Evolutionary conservation across 2,888 invertebrate species (phyloP), one percentile per base, ranked within the genome.

Genomic region (Cyaniris semiargus): DNA sequence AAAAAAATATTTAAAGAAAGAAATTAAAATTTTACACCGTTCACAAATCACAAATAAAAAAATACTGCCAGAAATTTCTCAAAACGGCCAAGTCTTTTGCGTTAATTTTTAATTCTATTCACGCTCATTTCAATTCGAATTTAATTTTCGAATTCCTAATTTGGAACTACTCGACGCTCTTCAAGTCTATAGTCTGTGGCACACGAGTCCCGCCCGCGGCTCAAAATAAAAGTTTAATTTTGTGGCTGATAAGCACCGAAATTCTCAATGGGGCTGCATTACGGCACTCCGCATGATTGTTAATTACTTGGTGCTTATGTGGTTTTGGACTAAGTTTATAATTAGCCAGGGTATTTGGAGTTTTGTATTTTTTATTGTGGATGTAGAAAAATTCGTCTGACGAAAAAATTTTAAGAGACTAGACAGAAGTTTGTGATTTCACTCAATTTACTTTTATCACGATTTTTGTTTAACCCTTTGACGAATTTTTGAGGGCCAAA

Each of bases 241-340:
- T 31, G 84, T 44, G 84, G 81, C 81, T 86, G 93, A 93, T 93
- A 93, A 93, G 91, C 88, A 88, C 89, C 93, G 83, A 91, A 92
- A 93, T 91, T 93, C 93, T 92, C 92, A 92, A 92, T 92, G 93
- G 90, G 91, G 89, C 86, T 87, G 86, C 87, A 88, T 87, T 84
- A 83, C 83, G 79, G 80, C 80, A 81, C 78, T 78, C 78, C 78
- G 78, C 77, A 78, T 80, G 71, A 77, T 78, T 80, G 76, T 48
- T 56, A 80, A 76, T 75, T 79, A 77, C 79, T 80, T 53, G 48
- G 71, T 77, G 76, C 78, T 77, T 79, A 76, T 77, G 79, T 77
- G 77, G 71, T 56, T 38, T 74, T 74, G 27, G 66, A 27, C 27
- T 31, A 66, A 66, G 66, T 66, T 77, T 77, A 72, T 77, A 58